Conservation (phyloP, 2,797 vertebrate genomes). For the Coregonus suidteri region DNA sequence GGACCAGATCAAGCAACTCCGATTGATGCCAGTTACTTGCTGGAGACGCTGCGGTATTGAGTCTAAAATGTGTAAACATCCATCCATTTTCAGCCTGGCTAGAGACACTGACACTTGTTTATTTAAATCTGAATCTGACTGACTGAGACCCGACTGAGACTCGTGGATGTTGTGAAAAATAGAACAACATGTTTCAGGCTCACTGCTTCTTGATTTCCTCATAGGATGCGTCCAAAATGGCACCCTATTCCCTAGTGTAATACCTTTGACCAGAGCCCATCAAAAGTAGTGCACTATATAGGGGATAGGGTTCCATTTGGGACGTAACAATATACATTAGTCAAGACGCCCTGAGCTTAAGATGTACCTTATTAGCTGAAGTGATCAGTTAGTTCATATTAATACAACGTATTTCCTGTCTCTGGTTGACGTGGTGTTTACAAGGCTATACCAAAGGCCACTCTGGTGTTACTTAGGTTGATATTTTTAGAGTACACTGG, state of each 20-base stretch:
- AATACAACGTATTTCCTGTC: conserved; percentile 24
- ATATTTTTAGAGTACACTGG: not conserved
- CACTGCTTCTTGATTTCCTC: conserved; percentile 14
- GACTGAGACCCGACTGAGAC: conserved; percentile 29
- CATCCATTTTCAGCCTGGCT: conserved; percentile 44
- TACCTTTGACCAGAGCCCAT: too few relatives aligned
- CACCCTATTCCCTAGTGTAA: not conserved
- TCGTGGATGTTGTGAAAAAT: conserved; percentile 44
- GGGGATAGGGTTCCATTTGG: not conserved
- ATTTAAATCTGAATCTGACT: conserved; percentile 43
- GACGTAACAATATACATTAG: not conserved
- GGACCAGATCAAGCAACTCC: too few relatives aligned
- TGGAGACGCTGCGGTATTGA: conserved; percentile 40
- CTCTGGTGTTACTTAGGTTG: not conserved
- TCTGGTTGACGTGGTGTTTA: conserved; percentile 19
- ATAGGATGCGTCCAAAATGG: not conserved
- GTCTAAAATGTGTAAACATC: conserved; percentile 61
- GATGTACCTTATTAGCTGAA: conserved; percentile 38
- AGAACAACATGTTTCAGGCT: conserved; percentile 43
- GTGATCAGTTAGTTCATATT: conserved; percentile 34
- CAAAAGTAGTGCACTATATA: not conserved
- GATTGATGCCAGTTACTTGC: conserved; percentile 51
- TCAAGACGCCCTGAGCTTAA: conserved; percentile 22
- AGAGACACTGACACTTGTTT: conserved; percentile 62
- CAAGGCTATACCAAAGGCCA: not conserved